These are phyloP conservation scores for Silurus lanzhouensis DNA, from an alignment of 2,797 vertebrate genomes.

Conservation along the genomic window DNA sequence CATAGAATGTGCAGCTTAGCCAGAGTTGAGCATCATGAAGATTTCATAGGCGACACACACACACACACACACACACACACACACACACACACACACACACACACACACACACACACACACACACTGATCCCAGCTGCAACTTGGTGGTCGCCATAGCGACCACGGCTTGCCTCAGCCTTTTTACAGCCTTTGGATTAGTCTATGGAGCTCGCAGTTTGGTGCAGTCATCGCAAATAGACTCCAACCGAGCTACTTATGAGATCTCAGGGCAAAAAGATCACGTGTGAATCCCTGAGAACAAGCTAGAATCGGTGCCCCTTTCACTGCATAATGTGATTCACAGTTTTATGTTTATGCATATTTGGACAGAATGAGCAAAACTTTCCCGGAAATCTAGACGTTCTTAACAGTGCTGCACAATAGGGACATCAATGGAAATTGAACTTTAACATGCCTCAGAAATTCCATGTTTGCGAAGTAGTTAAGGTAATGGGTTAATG, in stretches of 20 bases:
- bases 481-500: no score
- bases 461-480: not conserved
- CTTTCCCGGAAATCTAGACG: not conserved
- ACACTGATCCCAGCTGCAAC: slow-evolving; percentile 25
- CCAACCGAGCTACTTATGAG: slow-evolving; percentile 13
- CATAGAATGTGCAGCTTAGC: slow-evolving; percentile 2
- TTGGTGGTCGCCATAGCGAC: slow-evolving; percentile 40
- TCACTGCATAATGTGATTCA: not conserved
- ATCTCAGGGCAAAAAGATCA: not conserved
- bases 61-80: slow-evolving; percentile 15
- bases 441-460: not conserved
- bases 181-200: slow-evolving; percentile 36
- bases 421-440: not conserved
- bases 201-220: slow-evolving; percentile 24
- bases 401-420: no score
- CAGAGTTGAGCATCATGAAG: not conserved
- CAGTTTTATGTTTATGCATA: not conserved
- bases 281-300: not conserved
- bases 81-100: not conserved
- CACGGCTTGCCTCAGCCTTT: slow-evolving; percentile 23
- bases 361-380: not conserved
- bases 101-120: not conserved
- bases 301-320: not conserved
- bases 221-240: slow-evolving; percentile 16
- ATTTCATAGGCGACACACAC: not conserved